Base-by-base conservation (phyloP, 1,140 invertebrate genomes). In the Cheumatopsyche charites region DNA sequence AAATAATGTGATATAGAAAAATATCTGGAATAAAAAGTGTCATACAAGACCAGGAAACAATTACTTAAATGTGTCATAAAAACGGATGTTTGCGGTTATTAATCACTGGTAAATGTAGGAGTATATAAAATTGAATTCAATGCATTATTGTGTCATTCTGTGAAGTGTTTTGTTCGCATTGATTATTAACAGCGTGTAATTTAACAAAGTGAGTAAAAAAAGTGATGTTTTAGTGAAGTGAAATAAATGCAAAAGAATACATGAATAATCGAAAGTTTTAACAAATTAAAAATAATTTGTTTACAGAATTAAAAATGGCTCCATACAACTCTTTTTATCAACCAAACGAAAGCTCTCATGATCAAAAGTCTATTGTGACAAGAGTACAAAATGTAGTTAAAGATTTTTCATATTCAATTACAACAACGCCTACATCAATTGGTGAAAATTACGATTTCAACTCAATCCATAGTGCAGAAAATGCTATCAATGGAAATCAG, bases 11-110 rank as follows among this genome's bases (percentile, higher is more conserved):
- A 42, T 42, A 42, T 42, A n/a, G 13, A 49, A 15, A 49, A 5
- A 49, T 15, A 15, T 49, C 13, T 2, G 5, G 13, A 49, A 15
- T 15, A 4, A 19, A 15, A 49, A 49, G 5, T 5, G 13, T 49
- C 17, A 15, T 13, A 49, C 3, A 49, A 15, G 13, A 3, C 13
- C 4, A 49, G 45, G 45, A 49, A 49, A 49, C 17, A 13, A 49
- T 19, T 49, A 49, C 3, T 49, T 4, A 58, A 17, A 23, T 11
- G 7, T 2, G 15, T 11, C 19, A 17, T n/a, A 58, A 21, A 58
- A 58, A 58, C 9, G 52, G 52, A 58, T 58, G 23, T 26, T 23
- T 58, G 52, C 17, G 52, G 52, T 58, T 21, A 58, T n/a, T 58
- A 12, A 21, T 21, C 7, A 58, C 6, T 58, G 4, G 3, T 6